Conservation (phyloP, 2,888 invertebrate species). For the Lottia gigantea region DNA sequence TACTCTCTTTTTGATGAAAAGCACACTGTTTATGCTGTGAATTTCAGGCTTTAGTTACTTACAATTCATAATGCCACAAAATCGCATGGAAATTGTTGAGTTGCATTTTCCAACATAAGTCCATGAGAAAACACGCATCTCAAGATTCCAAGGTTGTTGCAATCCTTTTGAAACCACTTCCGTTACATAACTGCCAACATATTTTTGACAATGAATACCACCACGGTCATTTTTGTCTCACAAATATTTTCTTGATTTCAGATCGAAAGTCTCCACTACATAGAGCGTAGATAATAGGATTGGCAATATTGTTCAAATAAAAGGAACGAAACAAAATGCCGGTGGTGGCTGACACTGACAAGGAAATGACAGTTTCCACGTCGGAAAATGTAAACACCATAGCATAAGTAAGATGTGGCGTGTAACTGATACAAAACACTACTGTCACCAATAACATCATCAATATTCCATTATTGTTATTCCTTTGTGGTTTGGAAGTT, state of each 20-base stretch:
- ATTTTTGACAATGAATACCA: no score
- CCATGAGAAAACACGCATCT: no score
- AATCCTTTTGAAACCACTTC: no score
- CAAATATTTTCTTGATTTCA: background rate
- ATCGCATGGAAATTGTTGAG: no score
- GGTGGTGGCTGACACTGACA: background rate
- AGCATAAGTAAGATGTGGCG: background rate
- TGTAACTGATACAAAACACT: background rate
- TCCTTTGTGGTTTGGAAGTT: background rate
- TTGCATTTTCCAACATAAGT: no score
- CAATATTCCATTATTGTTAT: background rate
- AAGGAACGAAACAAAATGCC: background rate
- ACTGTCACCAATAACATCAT: slow-evolving; percentile 6
- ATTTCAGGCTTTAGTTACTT: no score
- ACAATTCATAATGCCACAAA: no score
- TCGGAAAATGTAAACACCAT: background rate
- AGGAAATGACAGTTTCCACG: background rate
- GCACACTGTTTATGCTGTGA: no score
- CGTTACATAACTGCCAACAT: no score
- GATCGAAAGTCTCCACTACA: slow-evolving; percentile 1
- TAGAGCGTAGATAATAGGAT: background rate
- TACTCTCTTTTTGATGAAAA: no score
- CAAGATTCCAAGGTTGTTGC: no score
- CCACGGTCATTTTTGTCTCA: background rate
- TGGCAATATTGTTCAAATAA: background rate